These are phyloP conservation scores for Falco biarmicus DNA, from an alignment of 2,797 vertebrate genomes.

Conservation along the genomic window DNA sequence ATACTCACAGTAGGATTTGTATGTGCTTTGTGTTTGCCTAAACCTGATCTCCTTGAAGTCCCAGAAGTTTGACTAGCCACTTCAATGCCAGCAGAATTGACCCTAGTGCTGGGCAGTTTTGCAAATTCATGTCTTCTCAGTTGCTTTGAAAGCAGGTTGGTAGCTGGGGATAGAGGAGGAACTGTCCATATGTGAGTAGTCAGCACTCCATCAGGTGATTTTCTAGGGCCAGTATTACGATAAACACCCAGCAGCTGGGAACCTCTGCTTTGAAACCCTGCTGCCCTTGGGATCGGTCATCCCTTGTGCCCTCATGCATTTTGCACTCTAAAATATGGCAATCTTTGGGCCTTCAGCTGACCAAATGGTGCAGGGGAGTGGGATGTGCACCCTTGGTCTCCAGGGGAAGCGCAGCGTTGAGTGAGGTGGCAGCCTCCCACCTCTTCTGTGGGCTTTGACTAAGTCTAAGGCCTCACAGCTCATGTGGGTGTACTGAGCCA, in stretches of 20 bases:
- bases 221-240: background rate
- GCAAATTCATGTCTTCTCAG: background rate
- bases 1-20: conserved; percentile 63
- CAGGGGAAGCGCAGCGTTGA: background rate
- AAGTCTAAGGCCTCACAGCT: background rate
- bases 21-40: conserved; percentile 66
- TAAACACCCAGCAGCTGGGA: background rate
- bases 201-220: background rate
- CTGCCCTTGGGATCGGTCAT: background rate
- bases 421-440: background rate
- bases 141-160: background rate
- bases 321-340: background rate
- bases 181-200: background rate
- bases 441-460: background rate
- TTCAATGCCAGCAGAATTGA: background rate
- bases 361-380: background rate
- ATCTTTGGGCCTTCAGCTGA: background rate
- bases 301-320: background rate
- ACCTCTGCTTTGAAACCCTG: background rate
- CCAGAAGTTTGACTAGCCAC: conserved; percentile 24
- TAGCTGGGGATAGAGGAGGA: background rate
- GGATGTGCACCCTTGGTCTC: background rate
- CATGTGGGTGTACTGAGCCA: background rate
- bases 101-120: conserved; percentile 15
- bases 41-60: conserved; percentile 68